Conservation (phyloP, 2,113 vertebrate genomes). For the Chrysochloris asiatica region DNA sequence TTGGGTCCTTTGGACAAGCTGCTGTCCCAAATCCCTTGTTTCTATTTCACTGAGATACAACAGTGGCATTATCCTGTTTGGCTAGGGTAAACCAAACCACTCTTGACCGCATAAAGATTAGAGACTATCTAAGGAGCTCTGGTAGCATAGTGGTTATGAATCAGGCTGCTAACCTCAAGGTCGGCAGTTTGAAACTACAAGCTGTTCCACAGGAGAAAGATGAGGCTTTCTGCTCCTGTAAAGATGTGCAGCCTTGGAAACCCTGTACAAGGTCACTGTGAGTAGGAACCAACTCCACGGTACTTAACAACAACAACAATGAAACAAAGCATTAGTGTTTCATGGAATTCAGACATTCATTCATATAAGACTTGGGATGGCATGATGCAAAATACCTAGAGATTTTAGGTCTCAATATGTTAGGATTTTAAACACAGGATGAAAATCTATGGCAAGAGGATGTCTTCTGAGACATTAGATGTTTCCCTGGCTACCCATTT, state of each 20-base stretch:
- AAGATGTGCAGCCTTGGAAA: no score
- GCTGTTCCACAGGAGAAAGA: no score
- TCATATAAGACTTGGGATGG: not conserved
- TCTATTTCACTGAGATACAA: not conserved
- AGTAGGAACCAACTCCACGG: no score
- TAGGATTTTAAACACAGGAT: slow-evolving; percentile 34
- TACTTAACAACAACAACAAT: no score
- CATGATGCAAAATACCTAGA: not conserved
- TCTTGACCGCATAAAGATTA: not conserved
- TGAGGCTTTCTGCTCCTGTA: no score
- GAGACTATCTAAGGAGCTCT: not conserved
- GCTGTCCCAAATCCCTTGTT: not conserved
- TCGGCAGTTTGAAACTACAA: no score
- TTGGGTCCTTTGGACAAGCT: not conserved
- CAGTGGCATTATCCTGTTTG: not conserved
- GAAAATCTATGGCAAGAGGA: not conserved
- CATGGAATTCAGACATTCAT: not conserved
- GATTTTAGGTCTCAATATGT: not conserved
- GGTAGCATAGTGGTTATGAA: no score
- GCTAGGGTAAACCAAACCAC: not conserved
- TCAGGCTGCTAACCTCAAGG: no score
- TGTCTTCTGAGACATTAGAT: not conserved
- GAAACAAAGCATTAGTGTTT: no score
- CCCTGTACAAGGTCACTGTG: no score
- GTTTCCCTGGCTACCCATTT: not conserved